These are phyloP conservation scores for Bellardia pandia DNA, from an alignment of 2,888 invertebrate genomes.

Conservation along the genomic window DNA sequence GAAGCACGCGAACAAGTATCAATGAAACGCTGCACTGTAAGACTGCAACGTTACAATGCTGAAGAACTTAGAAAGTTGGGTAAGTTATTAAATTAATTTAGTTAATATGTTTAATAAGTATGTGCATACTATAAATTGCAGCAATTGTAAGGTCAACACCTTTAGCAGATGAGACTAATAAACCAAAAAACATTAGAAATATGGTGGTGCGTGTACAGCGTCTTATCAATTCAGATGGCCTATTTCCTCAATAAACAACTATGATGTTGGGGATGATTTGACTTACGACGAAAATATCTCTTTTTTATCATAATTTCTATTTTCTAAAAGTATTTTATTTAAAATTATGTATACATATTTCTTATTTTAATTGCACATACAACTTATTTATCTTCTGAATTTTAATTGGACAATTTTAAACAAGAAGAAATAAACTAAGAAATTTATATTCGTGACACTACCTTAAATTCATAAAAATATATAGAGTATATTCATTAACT, in stretches of 20 bases:
- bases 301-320: conserved; percentile 16
- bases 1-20: conserved; percentile 66
- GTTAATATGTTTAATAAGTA: too few relatives aligned
- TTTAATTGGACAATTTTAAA: conserved; percentile 15
- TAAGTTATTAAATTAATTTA: conserved; percentile 1
- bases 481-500: too few relatives aligned
- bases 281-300: conserved; percentile 7
- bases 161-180: conserved; percentile 57
- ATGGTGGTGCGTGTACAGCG: conserved; percentile 70
- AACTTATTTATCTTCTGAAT: conserved; percentile 1
- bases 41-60: conserved; percentile 65
- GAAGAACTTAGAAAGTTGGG: conserved; percentile 65
- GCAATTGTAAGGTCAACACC: conserved; percentile 53
- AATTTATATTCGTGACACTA: background rate
- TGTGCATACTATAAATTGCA: background rate
- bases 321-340: conserved; percentile 9
- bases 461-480: too few relatives aligned
- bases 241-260: conserved; percentile 52
- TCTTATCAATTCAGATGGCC: conserved; percentile 57
- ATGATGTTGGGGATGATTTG: background rate
- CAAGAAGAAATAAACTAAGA: conserved; percentile 30
- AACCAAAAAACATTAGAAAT: conserved; percentile 64
- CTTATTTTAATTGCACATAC: background rate
- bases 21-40: conserved; percentile 68
- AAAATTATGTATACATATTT: background rate